Evolutionary conservation across 1,140 invertebrate genomes (phyloP), one percentile per base, ranked within the genome.

Genomic region (Dendrolimus kikuchii): DNA sequence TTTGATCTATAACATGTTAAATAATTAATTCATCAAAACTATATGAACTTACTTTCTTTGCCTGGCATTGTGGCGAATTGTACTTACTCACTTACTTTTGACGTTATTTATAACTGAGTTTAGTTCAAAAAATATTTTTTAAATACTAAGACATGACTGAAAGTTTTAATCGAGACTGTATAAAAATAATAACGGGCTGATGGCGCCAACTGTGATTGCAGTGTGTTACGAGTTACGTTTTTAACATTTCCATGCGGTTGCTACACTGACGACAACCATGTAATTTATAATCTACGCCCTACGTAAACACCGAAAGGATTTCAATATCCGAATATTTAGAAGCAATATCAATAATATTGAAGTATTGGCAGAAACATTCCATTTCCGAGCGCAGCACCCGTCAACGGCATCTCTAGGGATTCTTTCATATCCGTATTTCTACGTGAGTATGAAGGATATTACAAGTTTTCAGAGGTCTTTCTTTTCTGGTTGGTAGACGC

Each of bases 271-370:
- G 23, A 23, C 23, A 56, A 46, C 50, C 57, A 39, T 46, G 7
- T 44, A 47, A 59, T 61, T 50, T 56, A 60, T 65, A 53, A 60
- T 49, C 55, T 51, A 55, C 51, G 51, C 1, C 23, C 23, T 57
- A 36, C 59, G 48, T 63, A 59, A 66, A 66, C 47, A 59, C 57
- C 45, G 44, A 45, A 58, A 42, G 57, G 63, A 64, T 61, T 64
- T 54, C 62, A 65, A 68, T 72, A 61, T 65, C 59, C 59, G 55
- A 64, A 70, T 70, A 64, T 66, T 66, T 68, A 64, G 71, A 50
- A 60, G 68, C 62, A 66, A 76, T 74, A 71, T 72, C 71, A 70
- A 75, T 78, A 75, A 77, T 71, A 63, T 73, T 66, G 66, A 69
- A 72, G 75, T 57, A 74, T 74, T 69, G 66, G 64, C 67, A 64